Conservation (phyloP, 2,888 invertebrate species). For the Lymantria monacha region DNA sequence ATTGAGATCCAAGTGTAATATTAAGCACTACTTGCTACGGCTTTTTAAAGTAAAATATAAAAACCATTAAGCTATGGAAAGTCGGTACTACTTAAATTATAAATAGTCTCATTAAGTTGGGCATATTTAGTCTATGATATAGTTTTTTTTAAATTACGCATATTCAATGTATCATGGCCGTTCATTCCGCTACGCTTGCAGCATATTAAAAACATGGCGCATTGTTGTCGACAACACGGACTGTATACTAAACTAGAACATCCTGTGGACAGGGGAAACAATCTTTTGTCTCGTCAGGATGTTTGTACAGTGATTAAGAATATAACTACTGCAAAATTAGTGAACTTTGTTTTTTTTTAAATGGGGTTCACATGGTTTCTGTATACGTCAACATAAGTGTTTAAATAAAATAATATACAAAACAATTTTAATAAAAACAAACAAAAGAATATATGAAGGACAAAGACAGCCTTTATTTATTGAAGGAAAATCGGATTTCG, state of each 20-base stretch:
- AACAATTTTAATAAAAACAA: too few relatives aligned
- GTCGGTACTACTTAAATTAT: background rate
- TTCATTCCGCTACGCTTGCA: constrained; percentile 24
- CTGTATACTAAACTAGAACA: constrained; percentile 55
- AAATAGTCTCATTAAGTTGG: background rate
- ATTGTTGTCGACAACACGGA: constrained; percentile 52
- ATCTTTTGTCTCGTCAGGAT: constrained; percentile 55
- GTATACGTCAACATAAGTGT: too few relatives aligned
- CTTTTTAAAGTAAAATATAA: too few relatives aligned
- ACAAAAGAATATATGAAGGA: too few relatives aligned
- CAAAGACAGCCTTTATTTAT: too few relatives aligned
- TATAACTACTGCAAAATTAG: background rate
- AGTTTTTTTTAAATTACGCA: constrained; percentile 15
- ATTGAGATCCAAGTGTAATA: too few relatives aligned
- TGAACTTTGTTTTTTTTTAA: too few relatives aligned
- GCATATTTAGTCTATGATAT: constrained; percentile 7
- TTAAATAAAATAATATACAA: too few relatives aligned
- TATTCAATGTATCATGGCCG: constrained; percentile 16
- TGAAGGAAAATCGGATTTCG: too few relatives aligned
- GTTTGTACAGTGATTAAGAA: constrained; percentile 21
- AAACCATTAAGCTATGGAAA: too few relatives aligned
- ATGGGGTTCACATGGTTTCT: too few relatives aligned
- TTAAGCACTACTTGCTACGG: too few relatives aligned
- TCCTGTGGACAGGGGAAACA: constrained; percentile 53
- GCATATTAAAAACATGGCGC: constrained; percentile 57